Conservation (phyloP, 2,888 invertebrate genomes). For the Nephrotoma appendiculata region DNA sequence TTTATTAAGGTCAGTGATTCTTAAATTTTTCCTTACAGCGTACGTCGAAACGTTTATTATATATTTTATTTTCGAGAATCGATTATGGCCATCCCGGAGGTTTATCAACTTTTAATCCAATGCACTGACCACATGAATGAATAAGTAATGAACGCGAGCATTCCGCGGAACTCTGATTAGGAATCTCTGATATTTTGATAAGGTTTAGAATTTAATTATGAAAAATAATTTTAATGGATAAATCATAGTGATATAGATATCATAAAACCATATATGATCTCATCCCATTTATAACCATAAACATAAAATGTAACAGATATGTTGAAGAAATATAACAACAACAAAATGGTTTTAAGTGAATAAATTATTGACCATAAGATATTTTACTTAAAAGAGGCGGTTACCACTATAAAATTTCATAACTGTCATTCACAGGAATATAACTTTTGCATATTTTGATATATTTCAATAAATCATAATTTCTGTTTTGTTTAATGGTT, state of each 20-base stretch:
- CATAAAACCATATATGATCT: neutral
- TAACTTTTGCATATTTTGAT: neutral
- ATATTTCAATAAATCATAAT: neutral
- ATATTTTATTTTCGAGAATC: no score
- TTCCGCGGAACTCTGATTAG: neutral
- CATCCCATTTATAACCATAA: neutral
- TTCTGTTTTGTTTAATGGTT: neutral
- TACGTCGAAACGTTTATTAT: neutral
- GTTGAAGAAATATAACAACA: neutral
- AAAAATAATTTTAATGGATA: neutral
- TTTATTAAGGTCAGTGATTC: neutral
- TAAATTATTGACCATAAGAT: neutral
- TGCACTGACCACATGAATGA: no score
- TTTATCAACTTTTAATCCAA: no score
- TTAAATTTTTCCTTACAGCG: neutral
- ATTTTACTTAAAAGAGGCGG: neutral
- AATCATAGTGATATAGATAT: neutral
- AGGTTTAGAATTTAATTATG: neutral
- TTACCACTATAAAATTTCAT: neutral
- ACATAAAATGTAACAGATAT: neutral
- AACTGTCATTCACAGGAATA: neutral
- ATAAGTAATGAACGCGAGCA: neutral
- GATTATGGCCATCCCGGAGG: no score
- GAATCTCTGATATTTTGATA: neutral
- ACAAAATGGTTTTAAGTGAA: neutral